phyloP scores from a whole-genome alignment of 2,113 vertebrate species.

The Bombycilla garrulus region DNA sequence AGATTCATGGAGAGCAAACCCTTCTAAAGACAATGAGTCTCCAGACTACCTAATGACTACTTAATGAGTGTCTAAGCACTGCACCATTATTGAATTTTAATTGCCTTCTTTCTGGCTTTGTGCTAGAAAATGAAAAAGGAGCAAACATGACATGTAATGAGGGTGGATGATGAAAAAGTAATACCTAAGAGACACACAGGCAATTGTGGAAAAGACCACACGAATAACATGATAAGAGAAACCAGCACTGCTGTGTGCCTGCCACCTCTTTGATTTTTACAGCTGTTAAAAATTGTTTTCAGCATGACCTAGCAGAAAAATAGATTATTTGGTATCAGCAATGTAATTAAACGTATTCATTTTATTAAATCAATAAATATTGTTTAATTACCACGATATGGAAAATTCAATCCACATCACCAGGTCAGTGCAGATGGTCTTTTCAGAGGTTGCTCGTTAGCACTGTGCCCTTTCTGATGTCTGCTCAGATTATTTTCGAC shows the following conservation, averaged over 20 bases:
- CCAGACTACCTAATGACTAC: slow-evolving; percentile 55
- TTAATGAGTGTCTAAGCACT: slow-evolving; percentile 59
- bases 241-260: not conserved
- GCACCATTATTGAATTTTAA: slow-evolving; percentile 60
- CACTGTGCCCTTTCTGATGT: not conserved
- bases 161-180: slow-evolving; percentile 22
- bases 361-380: not conserved
- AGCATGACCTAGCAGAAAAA: not conserved
- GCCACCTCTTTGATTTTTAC: not conserved
- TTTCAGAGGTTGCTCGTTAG: not conserved
- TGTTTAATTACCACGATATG: not conserved
- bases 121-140: slow-evolving; percentile 35
- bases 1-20: not conserved
- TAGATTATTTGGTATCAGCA: not conserved
- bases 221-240: not conserved
- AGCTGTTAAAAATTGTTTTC: not conserved
- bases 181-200: not conserved
- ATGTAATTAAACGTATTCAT: not conserved
- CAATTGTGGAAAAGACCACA: not conserved
- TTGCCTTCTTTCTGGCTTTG: slow-evolving; percentile 33
- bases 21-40: slow-evolving; percentile 22
- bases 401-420: not conserved
- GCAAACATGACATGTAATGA: slow-evolving; percentile 3
- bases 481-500: not conserved
- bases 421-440: not conserved